Percentiles rank a stretch among this genome's conserved stretches.
phyloP scores from a whole-genome alignment of 1,140 invertebrate species.

The Drosophila sucinea region DNA sequence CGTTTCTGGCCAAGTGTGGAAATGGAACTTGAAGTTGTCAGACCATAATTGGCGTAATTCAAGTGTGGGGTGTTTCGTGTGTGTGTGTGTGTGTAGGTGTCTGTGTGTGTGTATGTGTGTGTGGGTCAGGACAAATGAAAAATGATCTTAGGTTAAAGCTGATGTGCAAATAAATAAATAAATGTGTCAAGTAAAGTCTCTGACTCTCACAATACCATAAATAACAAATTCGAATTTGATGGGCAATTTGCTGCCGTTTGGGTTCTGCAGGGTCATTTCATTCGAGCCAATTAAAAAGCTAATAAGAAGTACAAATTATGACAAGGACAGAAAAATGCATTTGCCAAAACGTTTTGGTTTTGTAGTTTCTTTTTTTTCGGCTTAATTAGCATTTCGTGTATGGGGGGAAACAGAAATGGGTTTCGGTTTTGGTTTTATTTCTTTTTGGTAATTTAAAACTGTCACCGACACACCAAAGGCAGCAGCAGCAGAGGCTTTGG shows the following conservation, averaged over 20 bases:
- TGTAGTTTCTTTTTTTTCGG: slow-evolving; percentile 45
- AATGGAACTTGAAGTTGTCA: slow-evolving; percentile 62
- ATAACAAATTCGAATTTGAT: slow-evolving; percentile 77
- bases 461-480: slow-evolving; percentile 54
- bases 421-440: slow-evolving; percentile 14
- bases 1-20: slow-evolving; percentile 2
- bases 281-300: slow-evolving; percentile 66
- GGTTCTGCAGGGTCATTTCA: slow-evolving; percentile 20
- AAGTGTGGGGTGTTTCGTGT: slow-evolving; percentile 17
- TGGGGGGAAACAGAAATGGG: slow-evolving; percentile 28
- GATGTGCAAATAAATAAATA: slow-evolving; percentile 70
- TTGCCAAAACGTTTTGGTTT: slow-evolving; percentile 49
- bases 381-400: slow-evolving; percentile 60
- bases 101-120: slow-evolving; percentile 18
- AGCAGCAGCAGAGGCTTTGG: not conserved
- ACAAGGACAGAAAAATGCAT: slow-evolving; percentile 52
- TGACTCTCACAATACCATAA: slow-evolving; percentile 42
- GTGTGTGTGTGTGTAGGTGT: not conserved
- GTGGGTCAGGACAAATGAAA: slow-evolving; percentile 11
- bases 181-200: slow-evolving; percentile 41
- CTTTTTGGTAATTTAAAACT: slow-evolving; percentile 76
- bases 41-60: slow-evolving; percentile 74
- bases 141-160: slow-evolving; percentile 23
- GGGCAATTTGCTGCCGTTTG: slow-evolving; percentile 58
- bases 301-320: slow-evolving; percentile 63